Conservation (phyloP, 2,888 invertebrate species). For the Aphidius colemani region DNA sequence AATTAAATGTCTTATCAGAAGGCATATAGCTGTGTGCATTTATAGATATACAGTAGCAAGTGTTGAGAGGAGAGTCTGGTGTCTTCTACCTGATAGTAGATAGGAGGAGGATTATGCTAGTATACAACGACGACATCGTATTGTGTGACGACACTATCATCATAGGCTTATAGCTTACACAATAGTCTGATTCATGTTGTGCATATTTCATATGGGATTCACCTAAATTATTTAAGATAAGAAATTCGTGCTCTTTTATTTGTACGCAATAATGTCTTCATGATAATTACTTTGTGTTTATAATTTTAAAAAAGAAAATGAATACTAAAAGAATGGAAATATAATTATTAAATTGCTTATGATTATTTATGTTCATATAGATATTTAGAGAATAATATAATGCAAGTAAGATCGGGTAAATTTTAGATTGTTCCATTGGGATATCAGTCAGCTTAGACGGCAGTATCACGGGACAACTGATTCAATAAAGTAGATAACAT, state of each 20-base stretch:
- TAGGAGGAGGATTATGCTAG: constrained; percentile 39
- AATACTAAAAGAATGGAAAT: no score
- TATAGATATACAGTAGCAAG: no score
- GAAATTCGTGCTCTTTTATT: constrained; percentile 14
- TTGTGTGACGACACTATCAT: constrained; percentile 28
- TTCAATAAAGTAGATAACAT: constrained; percentile 50
- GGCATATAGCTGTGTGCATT: no score
- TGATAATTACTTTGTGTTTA: no score
- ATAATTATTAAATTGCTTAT: not conserved
- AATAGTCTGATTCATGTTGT: constrained; percentile 40
- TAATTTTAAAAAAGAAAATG: no score
- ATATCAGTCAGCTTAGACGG: constrained; percentile 35
- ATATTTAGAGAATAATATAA: no score
- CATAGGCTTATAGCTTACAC: constrained; percentile 25
- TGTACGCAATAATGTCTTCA: not conserved
- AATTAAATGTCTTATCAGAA: no score
- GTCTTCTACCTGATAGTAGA: not conserved
- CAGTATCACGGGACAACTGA: constrained; percentile 40
- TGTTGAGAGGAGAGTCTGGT: no score
- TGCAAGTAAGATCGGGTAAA: constrained; percentile 29
- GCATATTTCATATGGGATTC: constrained; percentile 32
- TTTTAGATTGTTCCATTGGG: constrained; percentile 46
- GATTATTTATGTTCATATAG: not conserved
- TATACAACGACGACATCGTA: constrained; percentile 37
- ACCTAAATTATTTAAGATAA: constrained; percentile 40